phyloP scores from a whole-genome alignment of 2,888 invertebrate genomes.

The Patella caerulea region DNA sequence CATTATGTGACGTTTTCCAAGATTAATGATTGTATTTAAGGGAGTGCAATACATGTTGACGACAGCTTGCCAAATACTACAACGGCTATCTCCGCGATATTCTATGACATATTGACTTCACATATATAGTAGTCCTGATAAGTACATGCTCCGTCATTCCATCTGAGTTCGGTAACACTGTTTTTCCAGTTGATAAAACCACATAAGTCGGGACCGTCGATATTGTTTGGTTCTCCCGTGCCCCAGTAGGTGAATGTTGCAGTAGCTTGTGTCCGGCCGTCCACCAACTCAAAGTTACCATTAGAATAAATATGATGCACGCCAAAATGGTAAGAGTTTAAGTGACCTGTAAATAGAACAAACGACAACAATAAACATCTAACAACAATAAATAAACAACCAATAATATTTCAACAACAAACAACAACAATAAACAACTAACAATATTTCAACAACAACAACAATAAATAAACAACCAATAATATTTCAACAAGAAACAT shows the following conservation, averaged over 20 bases:
- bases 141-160: not conserved
- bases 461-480: no score
- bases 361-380: no score
- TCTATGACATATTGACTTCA: not conserved
- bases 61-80: no score
- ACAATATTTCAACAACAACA: no score
- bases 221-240: not conserved
- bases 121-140: not conserved
- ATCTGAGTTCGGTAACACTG: not conserved
- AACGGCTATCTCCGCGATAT: not conserved
- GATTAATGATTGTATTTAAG: no score
- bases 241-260: not conserved
- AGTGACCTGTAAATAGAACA: not conserved
- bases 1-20: no score
- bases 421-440: no score
- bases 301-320: not conserved
- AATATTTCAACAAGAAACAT: no score
- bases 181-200: not conserved
- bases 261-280: not conserved
- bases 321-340: not conserved
- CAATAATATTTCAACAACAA: no score
- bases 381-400: no score
- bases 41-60: no score
- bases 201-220: not conserved
- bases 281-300: not conserved